Evolutionary conservation across 1,140 invertebrate genomes (phyloP), one percentile per base, ranked within the genome.

Genomic region (Drosophila obscura): DNA sequence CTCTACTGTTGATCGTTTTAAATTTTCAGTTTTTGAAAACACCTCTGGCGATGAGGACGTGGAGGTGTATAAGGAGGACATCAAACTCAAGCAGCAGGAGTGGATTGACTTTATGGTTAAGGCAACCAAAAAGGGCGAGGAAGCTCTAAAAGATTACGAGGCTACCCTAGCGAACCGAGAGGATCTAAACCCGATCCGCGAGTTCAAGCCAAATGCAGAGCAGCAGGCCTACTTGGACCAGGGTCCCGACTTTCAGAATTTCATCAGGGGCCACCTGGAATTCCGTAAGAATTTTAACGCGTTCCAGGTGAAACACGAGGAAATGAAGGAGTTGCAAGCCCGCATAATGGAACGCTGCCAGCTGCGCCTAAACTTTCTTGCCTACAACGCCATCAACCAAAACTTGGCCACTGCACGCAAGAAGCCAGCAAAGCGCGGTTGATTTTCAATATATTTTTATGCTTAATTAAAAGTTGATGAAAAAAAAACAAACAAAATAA

Each of bases 171-270:
- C 19, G 0, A 53, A 11, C 15, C 13, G 16, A 15, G 45, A 39
- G 4, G 13, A 15, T 8, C 11, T 15, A 19, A 19, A 51, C 1
- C 11, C 35, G 6, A 26, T 8, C 11, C 2, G 1, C 15, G 8
- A n/a, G 5, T 65, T 39, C 41, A 50, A 61, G 51, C 78, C 83
- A 1, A 75, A 48, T 4, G 22, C 52, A 9, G 69, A 75, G 8
- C 83, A 87, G 9, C 63, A 59, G 28, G 59, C 51, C 0, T 78
- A 81, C 9, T 64, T 91, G 13, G 55, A 61, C 9, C 46, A 73
- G n/a, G 75, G 46, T 0, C 84, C 84, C 2, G 69, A 90, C 62
- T 15, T 90, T 4, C 72, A 78, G 7, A 66, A 56, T 6, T 88
- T 73, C 16, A 22, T 91, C 1, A 66, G 77, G 5, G 61, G 73